These are phyloP conservation scores for Pseudomyrmex gracilis DNA, from an alignment of 1,140 invertebrate species.

Conservation along the genomic window DNA sequence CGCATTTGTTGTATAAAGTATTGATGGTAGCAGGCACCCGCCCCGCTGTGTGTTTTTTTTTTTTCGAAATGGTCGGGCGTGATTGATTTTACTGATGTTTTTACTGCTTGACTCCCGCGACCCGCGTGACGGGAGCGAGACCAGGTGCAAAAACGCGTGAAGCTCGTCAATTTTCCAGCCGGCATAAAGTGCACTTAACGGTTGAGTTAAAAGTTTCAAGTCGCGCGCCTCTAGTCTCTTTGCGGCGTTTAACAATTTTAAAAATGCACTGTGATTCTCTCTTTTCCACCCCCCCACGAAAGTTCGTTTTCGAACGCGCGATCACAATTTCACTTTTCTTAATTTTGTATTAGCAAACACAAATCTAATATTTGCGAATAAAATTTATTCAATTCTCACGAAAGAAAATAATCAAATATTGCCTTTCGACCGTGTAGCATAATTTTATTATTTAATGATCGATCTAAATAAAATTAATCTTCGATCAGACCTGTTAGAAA, in stretches of 20 bases:
- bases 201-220: constrained; percentile 38
- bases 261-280: neutral
- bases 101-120: constrained; percentile 53
- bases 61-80: constrained; percentile 64
- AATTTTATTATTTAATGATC: neutral
- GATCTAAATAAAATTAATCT: neutral
- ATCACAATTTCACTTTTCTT: neutral
- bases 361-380: neutral
- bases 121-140: constrained; percentile 39
- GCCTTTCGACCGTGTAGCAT: too few relatives aligned
- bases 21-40: constrained; percentile 77
- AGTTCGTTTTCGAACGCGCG: neutral
- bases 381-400: neutral
- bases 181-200: constrained; percentile 44
- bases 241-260: constrained; percentile 9
- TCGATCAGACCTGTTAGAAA: neutral
- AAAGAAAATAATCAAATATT: neutral
- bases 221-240: neutral
- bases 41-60: constrained; percentile 59
- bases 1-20: constrained; percentile 83
- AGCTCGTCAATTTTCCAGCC: constrained; percentile 60
- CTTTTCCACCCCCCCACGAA: neutral
- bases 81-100: constrained; percentile 74
- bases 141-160: constrained; percentile 48
- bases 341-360: neutral